Base-by-base conservation (phyloP, 2,797 vertebrate genomes). In the Harpagifer antarcticus region DNA sequence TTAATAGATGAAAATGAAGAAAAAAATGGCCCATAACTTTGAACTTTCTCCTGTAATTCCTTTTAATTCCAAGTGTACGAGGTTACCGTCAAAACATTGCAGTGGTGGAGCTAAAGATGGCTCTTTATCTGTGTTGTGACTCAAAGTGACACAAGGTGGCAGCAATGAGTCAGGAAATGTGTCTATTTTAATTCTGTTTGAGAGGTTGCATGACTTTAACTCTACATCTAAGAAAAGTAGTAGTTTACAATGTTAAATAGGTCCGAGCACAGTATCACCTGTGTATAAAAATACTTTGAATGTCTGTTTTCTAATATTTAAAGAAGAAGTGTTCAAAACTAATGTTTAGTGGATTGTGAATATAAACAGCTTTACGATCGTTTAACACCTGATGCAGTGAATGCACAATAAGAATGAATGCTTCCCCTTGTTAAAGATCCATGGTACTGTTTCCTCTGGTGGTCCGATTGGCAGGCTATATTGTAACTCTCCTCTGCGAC, bases 401-500 rank as follows among this genome's bases (percentile, higher is more conserved):
- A 67, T 77, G 62, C 67, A 76, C 72, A 77, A 9, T 68, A 81
- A 59, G 64, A 84, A 77, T 72, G 3, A 62, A 81, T 37, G 60
- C 52, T 49, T 76, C 37, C 72, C 76, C 58, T 61, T 70, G 78
- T 68, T 76, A 31, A 73, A 74, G 78, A 20, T 3, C 31, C 48
- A 13, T 45, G 68, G 53, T 58, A 9, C 67, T 9, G 68, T 91
- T 88, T 87, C 72, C 91, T 87, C 88, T 80, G 75, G 81, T 88
- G 85, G 78, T 85, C 77, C 43, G 73, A 68, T 74, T 82, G 86
- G 81, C 88, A 88, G 84, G 84, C 83, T 87, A 53, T 72, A 76
- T 81, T 79, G 78, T 79, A 82, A 85, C 76, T 84, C 76, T 87
- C 89, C 85, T 89, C 76, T 60, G 89, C 90, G 88, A 93, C 91